Conservation (phyloP, 2,888 invertebrate species). For the Tinea semifulvella region DNA sequence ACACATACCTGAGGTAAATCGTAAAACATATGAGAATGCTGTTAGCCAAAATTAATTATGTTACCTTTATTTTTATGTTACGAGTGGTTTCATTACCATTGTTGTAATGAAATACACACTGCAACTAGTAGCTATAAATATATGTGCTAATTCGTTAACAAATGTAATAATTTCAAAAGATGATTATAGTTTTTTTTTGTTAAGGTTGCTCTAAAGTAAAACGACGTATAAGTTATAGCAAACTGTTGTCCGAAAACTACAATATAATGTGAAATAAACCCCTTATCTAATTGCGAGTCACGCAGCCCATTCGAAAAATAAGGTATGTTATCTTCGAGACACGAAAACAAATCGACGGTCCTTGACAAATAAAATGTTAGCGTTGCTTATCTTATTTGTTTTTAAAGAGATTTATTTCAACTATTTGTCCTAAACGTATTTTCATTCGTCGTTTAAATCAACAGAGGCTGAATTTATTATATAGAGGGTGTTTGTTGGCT, state of each 20-base stretch:
- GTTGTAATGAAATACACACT: not conserved
- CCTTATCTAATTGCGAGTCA: slow-evolving; percentile 20
- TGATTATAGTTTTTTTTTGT: not conserved
- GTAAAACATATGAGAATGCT: slow-evolving; percentile 10
- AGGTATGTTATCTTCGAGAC: slow-evolving; percentile 18
- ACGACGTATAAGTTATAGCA: not conserved
- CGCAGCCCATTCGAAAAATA: slow-evolving; percentile 18
- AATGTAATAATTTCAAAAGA: not conserved
- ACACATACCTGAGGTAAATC: slow-evolving; percentile 9
- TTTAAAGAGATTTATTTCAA: slow-evolving; percentile 17
- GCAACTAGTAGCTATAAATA: not conserved
- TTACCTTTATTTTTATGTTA: slow-evolving; percentile 5
- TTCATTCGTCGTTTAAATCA: slow-evolving; percentile 2
- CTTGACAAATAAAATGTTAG: slow-evolving; percentile 14
- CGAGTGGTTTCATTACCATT: slow-evolving; percentile 4
- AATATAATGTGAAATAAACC: slow-evolving; percentile 8
- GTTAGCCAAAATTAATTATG: slow-evolving; percentile 4
- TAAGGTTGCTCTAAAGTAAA: not conserved
- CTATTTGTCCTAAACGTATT: slow-evolving; percentile 16
- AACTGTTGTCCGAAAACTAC: not conserved
- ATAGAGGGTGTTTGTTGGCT: too few relatives aligned
- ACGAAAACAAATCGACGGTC: slow-evolving; percentile 15
- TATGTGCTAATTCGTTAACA: not conserved
- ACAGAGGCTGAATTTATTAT: not conserved
- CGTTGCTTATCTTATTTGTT: slow-evolving; percentile 17